Evolutionary conservation across 2,888 invertebrate species (phyloP), one percentile per base, ranked within the genome.

Genomic region (Nomada fabriciana): DNA sequence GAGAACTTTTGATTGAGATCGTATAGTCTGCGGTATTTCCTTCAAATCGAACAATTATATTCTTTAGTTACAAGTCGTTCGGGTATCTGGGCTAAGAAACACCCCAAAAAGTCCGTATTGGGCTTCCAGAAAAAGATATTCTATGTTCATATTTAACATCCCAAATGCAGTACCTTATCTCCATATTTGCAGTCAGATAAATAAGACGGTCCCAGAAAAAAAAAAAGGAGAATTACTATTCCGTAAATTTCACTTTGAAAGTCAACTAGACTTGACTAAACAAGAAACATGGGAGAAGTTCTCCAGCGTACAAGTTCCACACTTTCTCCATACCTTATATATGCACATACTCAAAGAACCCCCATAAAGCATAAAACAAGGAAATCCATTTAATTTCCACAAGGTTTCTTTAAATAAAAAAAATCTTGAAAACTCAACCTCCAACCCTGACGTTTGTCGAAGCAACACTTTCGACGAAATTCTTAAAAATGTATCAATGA

Each of bases 241-340:
- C 15, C 7, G 15, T 18, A 42, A 68, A 68, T 68, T 55, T 68
- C 55, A 57, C 23, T 42, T 42, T 2, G 42, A 53, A 55, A 55
- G 36, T 68, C 20, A 20, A 68, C 42, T 10, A n/a, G 42, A 43
- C 36, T 25, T 10, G 25, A 25, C 25, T 18, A 18, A 13, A 7
- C 25, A 13, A 11, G 23, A 18, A n/a, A 13, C 15, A 3, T 18
- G 47, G 15, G 15, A 64, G 25, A 18, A 50, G 7, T 0, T 25
- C 47, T 47, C 43, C 1, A 7, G 13, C 29, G 11, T 20, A 4
- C 0, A n/a, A 69, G 9, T 29, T 15, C 20, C n/a, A 10, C 29
- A 29, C 42, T 68, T 68, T 42, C 42, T 36, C 65, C 25, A 18
- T 18, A 13, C 11, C n/a, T 9, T 53, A 53, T 36, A 7, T 36